A percentile compares a stretch with the other conserved stretches of the same genome.
Conservation (phyloP, 2,888 invertebrate species). For the Agrenia bidenticulata region DNA sequence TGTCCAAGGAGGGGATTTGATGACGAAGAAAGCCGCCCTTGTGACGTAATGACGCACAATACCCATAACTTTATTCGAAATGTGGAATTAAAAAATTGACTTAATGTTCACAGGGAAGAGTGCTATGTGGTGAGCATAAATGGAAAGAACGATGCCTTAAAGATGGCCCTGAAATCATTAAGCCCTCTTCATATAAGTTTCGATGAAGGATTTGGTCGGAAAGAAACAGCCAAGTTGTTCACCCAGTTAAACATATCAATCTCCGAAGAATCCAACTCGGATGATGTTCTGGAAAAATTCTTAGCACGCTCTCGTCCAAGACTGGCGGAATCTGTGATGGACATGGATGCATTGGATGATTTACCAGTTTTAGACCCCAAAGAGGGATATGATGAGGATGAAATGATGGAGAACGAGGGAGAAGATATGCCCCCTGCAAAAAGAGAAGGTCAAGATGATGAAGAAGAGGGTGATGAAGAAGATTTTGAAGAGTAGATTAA, state of each 20-base stretch:
- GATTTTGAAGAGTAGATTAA: not conserved
- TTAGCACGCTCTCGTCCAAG: slow-evolving; percentile 31
- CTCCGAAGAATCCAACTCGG: slow-evolving; percentile 33
- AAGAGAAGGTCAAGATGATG: not conserved
- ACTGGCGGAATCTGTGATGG: slow-evolving; percentile 8
- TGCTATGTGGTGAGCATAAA: slow-evolving; percentile 40
- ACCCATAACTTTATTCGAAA: not conserved
- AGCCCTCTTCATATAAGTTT: slow-evolving; percentile 39
- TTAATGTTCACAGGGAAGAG: slow-evolving; percentile 21
- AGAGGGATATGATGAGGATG: not conserved
- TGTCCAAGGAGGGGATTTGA: slow-evolving; percentile 22
- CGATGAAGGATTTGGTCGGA: slow-evolving; percentile 29
- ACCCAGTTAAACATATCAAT: slow-evolving; percentile 29
- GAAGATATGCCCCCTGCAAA: not conserved
- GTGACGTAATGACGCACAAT: not conserved
- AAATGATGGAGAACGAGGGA: not conserved
- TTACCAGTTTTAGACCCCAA: not conserved
- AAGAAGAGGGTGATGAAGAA: slow-evolving; percentile 9
- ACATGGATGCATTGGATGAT: slow-evolving; percentile 14
- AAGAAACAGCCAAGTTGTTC: slow-evolving; percentile 42
- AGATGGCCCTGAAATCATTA: slow-evolving; percentile 29
- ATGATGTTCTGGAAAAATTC: slow-evolving; percentile 43
- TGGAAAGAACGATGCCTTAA: slow-evolving; percentile 34
- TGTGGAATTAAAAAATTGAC: not conserved
- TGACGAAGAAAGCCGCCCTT: slow-evolving; percentile 28